These are phyloP conservation scores for Volucella zonaria DNA, from an alignment of 2,888 invertebrate genomes.

Conservation along the genomic window DNA sequence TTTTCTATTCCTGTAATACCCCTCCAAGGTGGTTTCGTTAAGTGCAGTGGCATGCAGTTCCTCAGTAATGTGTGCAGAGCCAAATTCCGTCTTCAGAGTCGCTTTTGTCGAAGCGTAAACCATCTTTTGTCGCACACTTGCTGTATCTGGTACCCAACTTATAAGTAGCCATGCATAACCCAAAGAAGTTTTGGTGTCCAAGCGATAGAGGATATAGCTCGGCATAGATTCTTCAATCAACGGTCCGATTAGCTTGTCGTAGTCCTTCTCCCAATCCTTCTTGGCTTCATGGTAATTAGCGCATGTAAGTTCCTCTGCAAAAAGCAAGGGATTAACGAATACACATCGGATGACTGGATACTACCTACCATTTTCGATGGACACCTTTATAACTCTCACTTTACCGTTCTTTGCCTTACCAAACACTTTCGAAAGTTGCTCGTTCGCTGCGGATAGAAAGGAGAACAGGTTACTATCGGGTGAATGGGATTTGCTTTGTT, in stretches of 20 bases:
- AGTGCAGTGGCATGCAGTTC: slow-evolving; percentile 95
- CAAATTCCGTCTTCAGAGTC: slow-evolving; percentile 97
- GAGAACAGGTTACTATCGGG: slow-evolving; percentile 12
- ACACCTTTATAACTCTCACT: slow-evolving; percentile 91
- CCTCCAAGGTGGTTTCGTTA: slow-evolving; percentile 91
- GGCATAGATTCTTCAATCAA: slow-evolving; percentile 91
- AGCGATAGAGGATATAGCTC: slow-evolving; percentile 94
- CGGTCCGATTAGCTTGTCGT: slow-evolving; percentile 88
- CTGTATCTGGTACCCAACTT: slow-evolving; percentile 96
- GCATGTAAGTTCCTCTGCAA: slow-evolving; percentile 88
- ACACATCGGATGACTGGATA: slow-evolving; percentile 76
- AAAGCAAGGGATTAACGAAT: neutral
- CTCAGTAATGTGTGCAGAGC: slow-evolving; percentile 95
- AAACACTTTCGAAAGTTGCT: slow-evolving; percentile 90
- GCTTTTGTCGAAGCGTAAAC: slow-evolving; percentile 98
- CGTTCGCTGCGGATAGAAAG: slow-evolving; percentile 87
- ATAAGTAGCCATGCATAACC: slow-evolving; percentile 96
- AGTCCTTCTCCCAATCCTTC: slow-evolving; percentile 93
- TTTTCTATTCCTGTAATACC: slow-evolving; percentile 91
- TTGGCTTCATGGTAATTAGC: slow-evolving; percentile 87
- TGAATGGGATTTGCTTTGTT: neutral
- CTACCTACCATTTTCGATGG: slow-evolving; percentile 91
- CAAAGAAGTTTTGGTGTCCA: slow-evolving; percentile 90
- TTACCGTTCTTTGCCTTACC: slow-evolving; percentile 90
- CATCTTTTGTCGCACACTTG: slow-evolving; percentile 95